Evolutionary conservation across 2,113 vertebrate species (phyloP), one percentile per base, ranked within the genome.

Genomic region (Bufo gargarizans): DNA sequence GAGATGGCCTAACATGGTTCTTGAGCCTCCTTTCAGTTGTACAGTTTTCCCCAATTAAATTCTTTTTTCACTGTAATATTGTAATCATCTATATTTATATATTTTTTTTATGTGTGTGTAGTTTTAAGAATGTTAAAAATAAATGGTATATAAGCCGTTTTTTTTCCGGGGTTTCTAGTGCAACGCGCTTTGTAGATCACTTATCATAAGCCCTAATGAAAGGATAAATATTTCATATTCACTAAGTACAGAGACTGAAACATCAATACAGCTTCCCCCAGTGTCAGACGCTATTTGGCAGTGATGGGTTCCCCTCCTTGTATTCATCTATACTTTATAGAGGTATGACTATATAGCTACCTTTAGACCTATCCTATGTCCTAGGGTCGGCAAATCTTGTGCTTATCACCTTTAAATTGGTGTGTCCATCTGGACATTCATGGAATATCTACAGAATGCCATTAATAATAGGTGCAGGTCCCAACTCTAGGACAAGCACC

Each of bases 191-290:
- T 71, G 69, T 71, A 33, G 33, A 71, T 71, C 22, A 74, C 33
- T 74, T 14, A 74, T 74, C 4, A 4, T 3, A 45, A 33, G 16
- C 22, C n/a, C 11, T 71, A 71, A 71, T 71, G 67, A 71, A 43
- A 71, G 43, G 19, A 74, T 74, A 74, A 74, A 74, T 74, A 74
- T 74, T 49, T 74, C 71, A 49, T 49, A 74, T 3, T 74, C 45
- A 9, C 45, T 74, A 47, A 76, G 72, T 20, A 20, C 33, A 16
- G 4, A 0, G 47, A 10, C 72, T 11, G 16, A 11, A n/a, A 74
- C 71, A 50, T 50, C 72, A 14, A 50, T 50, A 50, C 17, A 45
- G 10, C 72, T 50, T 50, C 17, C 69, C 33, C 47, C 45, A 9
- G 43, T 6, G 0, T 74, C 71, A 74, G 71, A 45, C 9, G 17